A percentile compares a stretch with the other conserved stretches of the same genome.
Conservation (phyloP, 2,888 invertebrate species). For the Eurytoma adleriae region DNA sequence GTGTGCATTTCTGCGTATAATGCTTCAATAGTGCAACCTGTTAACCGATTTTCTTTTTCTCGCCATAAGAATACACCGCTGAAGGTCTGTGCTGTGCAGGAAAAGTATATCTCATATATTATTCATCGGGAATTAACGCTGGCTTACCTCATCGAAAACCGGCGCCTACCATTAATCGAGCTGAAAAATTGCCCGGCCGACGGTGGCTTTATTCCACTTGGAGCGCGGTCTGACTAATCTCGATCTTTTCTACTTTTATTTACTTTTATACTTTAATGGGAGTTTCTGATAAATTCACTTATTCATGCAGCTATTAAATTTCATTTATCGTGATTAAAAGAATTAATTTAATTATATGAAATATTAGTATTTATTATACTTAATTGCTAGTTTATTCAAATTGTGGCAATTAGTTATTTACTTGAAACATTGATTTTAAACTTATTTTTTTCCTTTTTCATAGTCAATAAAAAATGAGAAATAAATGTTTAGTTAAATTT, state of each 20-base stretch:
- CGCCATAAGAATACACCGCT: neutral
- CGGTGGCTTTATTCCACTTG: neutral
- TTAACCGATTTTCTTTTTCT: neutral
- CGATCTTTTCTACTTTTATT: neutral
- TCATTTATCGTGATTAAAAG: too few relatives aligned
- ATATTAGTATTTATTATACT: too few relatives aligned
- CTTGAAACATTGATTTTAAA: too few relatives aligned
- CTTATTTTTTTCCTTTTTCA: too few relatives aligned
- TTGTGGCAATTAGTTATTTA: too few relatives aligned
- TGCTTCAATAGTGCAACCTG: neutral
- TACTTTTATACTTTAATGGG: too few relatives aligned
- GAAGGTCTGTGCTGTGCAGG: conserved; percentile 22
- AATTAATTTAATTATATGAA: too few relatives aligned
- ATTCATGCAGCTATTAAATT: too few relatives aligned
- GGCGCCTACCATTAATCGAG: neutral
- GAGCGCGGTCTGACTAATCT: neutral
- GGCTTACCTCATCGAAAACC: neutral
- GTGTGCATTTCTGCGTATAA: too few relatives aligned
- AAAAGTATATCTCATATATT: conserved; percentile 17
- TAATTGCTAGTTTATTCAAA: neutral
- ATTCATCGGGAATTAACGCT: neutral
- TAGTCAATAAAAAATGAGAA: neutral
- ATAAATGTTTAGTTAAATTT: neutral
- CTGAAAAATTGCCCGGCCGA: conserved; percentile 5
- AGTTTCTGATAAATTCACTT: too few relatives aligned